Evolutionary conservation across 2,113 vertebrate species (phyloP), one percentile per base, ranked within the genome.

Genomic region (Prionailurus bengalensis): DNA sequence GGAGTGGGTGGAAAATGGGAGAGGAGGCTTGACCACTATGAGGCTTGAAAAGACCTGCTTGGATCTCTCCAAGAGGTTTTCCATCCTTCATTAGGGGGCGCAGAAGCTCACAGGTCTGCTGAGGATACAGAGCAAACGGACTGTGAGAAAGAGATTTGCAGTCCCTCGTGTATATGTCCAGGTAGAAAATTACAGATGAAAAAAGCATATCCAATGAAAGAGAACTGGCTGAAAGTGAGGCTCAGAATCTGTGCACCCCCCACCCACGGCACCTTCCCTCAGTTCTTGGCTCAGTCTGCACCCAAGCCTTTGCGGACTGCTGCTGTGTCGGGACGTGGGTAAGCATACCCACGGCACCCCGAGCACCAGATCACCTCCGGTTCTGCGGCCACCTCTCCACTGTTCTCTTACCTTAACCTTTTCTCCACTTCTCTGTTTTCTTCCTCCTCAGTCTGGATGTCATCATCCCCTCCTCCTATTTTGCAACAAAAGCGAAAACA

Each of bases 351-450:
- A n/a, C 19, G 5, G 25, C 3, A 12, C n/a, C 58, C 12, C 3
- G 1, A 36, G 23, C 14, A 13, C 19, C 15, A 1, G 1, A 27
- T 88, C 36, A n/a, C 4, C 16, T 73, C 4, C 7, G 0, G 2
- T 31, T 6, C 27, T 17, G 15, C 8, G 7, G 16, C 16, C 16
- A 14, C 8, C 2, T 5, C 3, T 17, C 27, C 27, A 3, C 9
- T 45, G 15, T 36, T 76, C 1, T 16, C 33, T 61, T 14, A 21
- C 13, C 33, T 33, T 91, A 45, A 55, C 29, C 27, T 74, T 65
- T 80, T 7, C 45, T 39, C 71, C 19, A 39, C 36, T 70, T 89
- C 61, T 70, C 58, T 27, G 13, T 63, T 92, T 65, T 39, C 27
- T 86, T 58, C 25, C 51, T 89, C 74, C 6, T 33, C 23, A 17